phyloP scores from a whole-genome alignment of 2,888 invertebrate species.

The Tricholauxania praeusta region DNA sequence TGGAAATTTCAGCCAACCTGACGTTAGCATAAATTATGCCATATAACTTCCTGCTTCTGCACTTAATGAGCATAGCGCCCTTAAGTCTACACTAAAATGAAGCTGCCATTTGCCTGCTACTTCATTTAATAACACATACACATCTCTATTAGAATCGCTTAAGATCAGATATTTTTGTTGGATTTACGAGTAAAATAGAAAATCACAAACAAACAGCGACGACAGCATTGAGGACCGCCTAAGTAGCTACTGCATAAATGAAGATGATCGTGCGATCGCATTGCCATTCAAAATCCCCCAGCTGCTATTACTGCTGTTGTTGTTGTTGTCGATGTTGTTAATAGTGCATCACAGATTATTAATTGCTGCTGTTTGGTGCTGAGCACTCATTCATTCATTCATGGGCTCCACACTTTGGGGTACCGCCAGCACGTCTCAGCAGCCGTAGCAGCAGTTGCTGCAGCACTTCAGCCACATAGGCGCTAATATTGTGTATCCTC shows the following conservation, averaged over 20 bases:
- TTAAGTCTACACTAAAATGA: neutral
- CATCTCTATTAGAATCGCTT: constrained; percentile 2
- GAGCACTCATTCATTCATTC: constrained; percentile 14
- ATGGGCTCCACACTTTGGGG: neutral
- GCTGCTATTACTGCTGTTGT: constrained; percentile 50
- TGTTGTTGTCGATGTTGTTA: constrained; percentile 32
- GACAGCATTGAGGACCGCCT: constrained; percentile 22
- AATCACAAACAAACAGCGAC: neutral
- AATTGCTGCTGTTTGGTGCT: constrained; percentile 47
- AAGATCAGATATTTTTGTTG: neutral
- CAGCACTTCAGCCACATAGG: constrained; percentile 26
- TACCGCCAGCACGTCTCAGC: too few species aligned
- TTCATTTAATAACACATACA: neutral
- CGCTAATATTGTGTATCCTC: constrained; percentile 16
- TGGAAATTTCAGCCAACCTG: neutral
- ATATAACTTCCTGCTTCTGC: constrained; percentile 18
- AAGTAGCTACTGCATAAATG: neutral
- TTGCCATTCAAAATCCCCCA: neutral
- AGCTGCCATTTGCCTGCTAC: neutral
- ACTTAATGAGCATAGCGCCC: constrained; percentile 21
- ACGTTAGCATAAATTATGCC: constrained; percentile 11
- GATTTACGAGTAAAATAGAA: neutral
- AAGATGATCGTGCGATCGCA: neutral
- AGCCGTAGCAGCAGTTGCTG: too few species aligned
- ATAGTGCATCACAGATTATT: constrained; percentile 49